Conservation (phyloP, 2,888 invertebrate genomes). For the Cerastis leucographa region DNA sequence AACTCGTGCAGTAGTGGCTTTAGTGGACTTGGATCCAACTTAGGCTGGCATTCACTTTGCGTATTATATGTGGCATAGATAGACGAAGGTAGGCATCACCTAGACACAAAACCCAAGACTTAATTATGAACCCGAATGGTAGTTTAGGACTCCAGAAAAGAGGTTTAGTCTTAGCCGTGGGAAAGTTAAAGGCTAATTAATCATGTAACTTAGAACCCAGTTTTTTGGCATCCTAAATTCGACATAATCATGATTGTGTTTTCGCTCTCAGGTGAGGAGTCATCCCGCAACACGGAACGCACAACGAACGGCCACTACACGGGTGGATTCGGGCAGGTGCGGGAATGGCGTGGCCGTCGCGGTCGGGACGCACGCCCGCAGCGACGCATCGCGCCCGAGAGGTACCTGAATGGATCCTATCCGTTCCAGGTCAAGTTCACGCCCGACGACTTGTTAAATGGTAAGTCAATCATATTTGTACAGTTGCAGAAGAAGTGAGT, state of each 20-base stretch:
- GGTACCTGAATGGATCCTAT: conserved; percentile 92
- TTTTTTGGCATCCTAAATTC: neutral
- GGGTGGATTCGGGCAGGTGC: conserved; percentile 54
- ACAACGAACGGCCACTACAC: conserved; percentile 45
- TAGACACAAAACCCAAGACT: neutral
- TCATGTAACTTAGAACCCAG: neutral
- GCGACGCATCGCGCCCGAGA: conserved; percentile 90
- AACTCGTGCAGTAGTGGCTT: neutral
- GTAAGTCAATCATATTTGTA: conserved; percentile 71
- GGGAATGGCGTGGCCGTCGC: conserved; percentile 68
- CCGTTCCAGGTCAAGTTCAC: conserved; percentile 92
- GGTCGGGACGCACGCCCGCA: conserved; percentile 71
- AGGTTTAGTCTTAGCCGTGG: neutral
- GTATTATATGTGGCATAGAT: neutral
- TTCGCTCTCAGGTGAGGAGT: conserved; percentile 54
- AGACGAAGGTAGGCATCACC: neutral
- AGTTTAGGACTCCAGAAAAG: neutral
- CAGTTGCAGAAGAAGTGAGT: neutral
- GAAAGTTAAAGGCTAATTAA: neutral
- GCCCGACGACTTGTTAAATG: conserved; percentile 91
- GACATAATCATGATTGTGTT: neutral
- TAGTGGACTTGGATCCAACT: neutral
- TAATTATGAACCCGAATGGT: neutral
- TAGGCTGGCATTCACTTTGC: neutral
- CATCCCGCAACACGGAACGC: conserved; percentile 55